Evolutionary conservation across 1,140 invertebrate genomes (phyloP), one percentile per base, ranked within the genome.

Genomic region (Asbolus verrucosus): DNA sequence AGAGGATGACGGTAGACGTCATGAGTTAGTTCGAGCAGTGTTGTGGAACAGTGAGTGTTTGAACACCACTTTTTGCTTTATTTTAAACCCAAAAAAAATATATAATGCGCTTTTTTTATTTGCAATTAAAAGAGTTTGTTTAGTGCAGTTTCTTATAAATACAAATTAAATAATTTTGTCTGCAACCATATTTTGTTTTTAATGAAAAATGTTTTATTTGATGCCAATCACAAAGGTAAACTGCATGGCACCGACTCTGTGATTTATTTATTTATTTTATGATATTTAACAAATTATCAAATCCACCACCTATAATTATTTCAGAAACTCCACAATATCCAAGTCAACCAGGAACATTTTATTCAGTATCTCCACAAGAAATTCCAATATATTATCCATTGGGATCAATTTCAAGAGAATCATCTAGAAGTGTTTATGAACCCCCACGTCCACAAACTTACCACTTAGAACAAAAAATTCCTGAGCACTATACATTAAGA

Each of bases 21-120:
- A 89, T 80, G 89, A 90, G 78, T 90, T 91, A 85, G 85, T 89
- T 74, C 85, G 90, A 79, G 89, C 89, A 72, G 90, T 92, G 75
- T 86, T 92, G 74, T 92, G 91, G 91, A 92, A 92, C 83, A 92
- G 91, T 93, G 84, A 91, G 91, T 88, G 72, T 73, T 71, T 66
- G 27, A 59, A 19, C 18, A 65, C 63, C 19, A 62, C 59, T 65
- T 60, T 60, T 30, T 11, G 11, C 30, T 31, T 15, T 30, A 30
- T 60, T 60, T 13, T 16, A 41, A 41, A 41, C 2, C 5, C n/a
- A 41, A 41, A 41, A 4, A 59, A 30, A 4, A 60, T 30, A 13
- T 9, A n/a, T 19, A 11, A 4, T 21, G 11, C 24, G 61, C 36
- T 63, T 63, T 21, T 62, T 31, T 30, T 1, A 9, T 24, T 18